Percentiles rank a stretch among this genome's conserved stretches.
Conservation (phyloP, 2,113 vertebrate species). For the Cathartes aura region DNA sequence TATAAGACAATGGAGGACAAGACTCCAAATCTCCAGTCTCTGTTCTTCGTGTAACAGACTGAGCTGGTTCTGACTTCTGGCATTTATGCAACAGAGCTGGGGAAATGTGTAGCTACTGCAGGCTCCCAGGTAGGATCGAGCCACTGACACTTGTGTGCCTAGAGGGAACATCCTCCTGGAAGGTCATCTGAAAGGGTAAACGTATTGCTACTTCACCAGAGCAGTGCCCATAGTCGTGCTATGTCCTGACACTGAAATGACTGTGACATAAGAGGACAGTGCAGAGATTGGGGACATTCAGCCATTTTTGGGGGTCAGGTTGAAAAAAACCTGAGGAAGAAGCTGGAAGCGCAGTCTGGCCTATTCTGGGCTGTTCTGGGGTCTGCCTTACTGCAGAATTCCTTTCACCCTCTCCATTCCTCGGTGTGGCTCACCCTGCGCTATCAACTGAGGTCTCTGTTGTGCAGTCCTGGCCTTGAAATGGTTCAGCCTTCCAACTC, state of each 20-base stretch:
- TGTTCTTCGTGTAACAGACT: not conserved
- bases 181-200: not conserved
- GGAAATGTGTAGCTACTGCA: accelerated
- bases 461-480: constrained; percentile 15
- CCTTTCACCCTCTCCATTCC: not conserved
- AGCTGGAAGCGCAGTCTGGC: not conserved
- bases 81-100: not conserved
- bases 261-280: not conserved
- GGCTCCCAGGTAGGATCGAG: not conserved
- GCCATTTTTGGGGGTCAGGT: not conserved
- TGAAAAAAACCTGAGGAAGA: not conserved
- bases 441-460: not conserved
- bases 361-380: not conserved
- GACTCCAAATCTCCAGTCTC: not conserved
- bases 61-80: not conserved
- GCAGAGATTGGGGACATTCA: not conserved
- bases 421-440: accelerated
- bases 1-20: not conserved
- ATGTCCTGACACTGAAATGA: not conserved
- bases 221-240: accelerated
- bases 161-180: not conserved
- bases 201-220: accelerated
- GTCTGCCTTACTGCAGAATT: not conserved
- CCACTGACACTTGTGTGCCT: not conserved
- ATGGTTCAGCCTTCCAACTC: not conserved